Evolutionary conservation across 1,140 invertebrate genomes (phyloP), one percentile per base, ranked within the genome.

Genomic region (Zaprionus taronus): DNA sequence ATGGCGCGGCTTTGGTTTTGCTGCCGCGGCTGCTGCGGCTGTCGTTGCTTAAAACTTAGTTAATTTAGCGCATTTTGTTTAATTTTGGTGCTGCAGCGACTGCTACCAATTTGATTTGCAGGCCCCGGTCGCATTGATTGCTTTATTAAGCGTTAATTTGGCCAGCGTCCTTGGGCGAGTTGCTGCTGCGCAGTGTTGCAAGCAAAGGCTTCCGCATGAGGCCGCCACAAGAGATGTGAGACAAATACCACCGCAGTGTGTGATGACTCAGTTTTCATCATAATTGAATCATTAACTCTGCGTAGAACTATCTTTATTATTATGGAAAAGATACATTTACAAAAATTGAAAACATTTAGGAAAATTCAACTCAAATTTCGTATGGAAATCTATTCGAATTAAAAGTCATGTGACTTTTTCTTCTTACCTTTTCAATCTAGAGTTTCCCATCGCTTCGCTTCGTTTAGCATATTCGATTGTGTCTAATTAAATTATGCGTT

Each of bases 1-100:
- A 72, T 57, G 74, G 49, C 80, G 70, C 49, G 58, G 66, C 65
- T 75, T 71, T 69, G 71, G 73, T 73, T 72, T 80, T 68, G 66
- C 51, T 38, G 56, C 53, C 11, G 44, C 55, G 4, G 28, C 38
- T 31, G 24, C 41, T 24, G 57, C 51, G 5, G 31, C 61, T 62
- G 71, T 76, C 63, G 61, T 70, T 81, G 83, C 79, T 71, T 51
- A 80, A 68, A 81, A 83, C 77, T 83, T 89, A 73, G 84, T 89
- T 87, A 87, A 87, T 87, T 87, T 87, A 84, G 84, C 84, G 81
- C 81, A 87, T 76, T 87, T 87, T 87, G 84, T 76, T 81, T 72
- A 87, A 84, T 79, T 89, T 87, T 81, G 81, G 69, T 74, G 69
- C 80, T 82, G 38, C 36, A 3, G 36, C 49, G 28, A 65, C 36